Evolutionary conservation across 2,113 vertebrate genomes (phyloP), one percentile per base, ranked within the genome.

Genomic region (Lipophrys pholis): DNA sequence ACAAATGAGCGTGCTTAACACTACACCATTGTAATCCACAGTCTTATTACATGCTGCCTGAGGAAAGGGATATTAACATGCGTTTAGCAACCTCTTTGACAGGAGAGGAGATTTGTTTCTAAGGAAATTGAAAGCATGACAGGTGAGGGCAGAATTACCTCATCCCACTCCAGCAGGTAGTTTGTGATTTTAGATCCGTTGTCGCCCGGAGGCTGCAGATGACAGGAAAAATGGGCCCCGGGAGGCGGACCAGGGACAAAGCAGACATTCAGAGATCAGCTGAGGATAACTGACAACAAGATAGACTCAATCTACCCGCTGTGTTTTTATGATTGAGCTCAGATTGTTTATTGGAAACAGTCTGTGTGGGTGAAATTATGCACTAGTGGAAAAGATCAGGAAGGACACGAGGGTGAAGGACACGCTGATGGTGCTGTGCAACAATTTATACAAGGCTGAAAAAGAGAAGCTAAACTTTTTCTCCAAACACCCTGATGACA

Each of bases 181-280:
- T 95, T 97, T 94, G 95, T 96, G 93, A 99, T 96, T 96, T 98
- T 99, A 89, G 97, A 98, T 90, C 97, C 97, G 57, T 99, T 99
- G 92, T 99, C 97, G 61, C 93, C 86, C 35, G 97, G 95, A 56
- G 97, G 95, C 97, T 99, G 91, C 1, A 36, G 91, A 72, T 58
- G 88, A 84, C 84, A 50, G 69, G 15, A 7, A 58, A 61, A 46
- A 72, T 35, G 65, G 65, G 21, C 21, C 11, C n/a, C 56, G 51
- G 1, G 38, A 74, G 38, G 57, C 7, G 76, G 66, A 76, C 0
- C 59, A 71, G 69, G 52, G 8, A 46, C 53, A 17, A 59, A 48
- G 81, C 7, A 46, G 21, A 70, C 45, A 81, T 12, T 10, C 54
- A 71, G 51, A 69, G 75, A 83, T 86, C 70, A 89, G 58, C 40